Conservation (phyloP, 2,797 vertebrate species). For the Sus cebifrons region DNA sequence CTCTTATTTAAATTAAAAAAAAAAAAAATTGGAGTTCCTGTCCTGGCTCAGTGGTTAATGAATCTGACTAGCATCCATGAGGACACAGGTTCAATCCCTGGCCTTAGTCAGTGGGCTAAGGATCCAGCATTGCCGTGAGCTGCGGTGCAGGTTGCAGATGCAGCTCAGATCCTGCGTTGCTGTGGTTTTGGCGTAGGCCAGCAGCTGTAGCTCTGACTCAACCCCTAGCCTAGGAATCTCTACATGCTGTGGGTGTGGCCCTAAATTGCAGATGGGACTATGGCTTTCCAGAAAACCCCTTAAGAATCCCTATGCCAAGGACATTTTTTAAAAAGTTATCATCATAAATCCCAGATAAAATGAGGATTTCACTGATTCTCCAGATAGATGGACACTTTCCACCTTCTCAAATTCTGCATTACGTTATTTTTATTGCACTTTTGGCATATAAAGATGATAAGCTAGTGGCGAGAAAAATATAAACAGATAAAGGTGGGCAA, state of each 20-base stretch:
- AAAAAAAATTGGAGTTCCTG: neutral
- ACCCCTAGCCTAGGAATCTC: no score
- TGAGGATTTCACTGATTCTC: neutral
- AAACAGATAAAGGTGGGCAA: neutral
- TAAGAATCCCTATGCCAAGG: neutral
- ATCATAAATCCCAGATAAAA: constrained; percentile 25
- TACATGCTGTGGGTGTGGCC: no score
- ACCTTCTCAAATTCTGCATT: neutral
- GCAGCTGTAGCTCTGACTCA: no score
- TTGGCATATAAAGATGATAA: neutral
- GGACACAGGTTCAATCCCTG: no score
- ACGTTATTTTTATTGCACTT: neutral
- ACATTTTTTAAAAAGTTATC: neutral
- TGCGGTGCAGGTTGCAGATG: no score
- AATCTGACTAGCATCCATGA: no score
- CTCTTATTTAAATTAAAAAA: neutral
- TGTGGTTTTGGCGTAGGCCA: no score
- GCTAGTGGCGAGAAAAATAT: neutral
- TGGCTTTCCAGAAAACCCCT: neutral
- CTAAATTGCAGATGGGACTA: neutral
- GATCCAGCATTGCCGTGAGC: no score
- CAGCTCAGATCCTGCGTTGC: no score
- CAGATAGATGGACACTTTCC: neutral
- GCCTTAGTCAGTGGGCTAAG: no score
- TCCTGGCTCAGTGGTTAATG: no score